phyloP scores from a whole-genome alignment of 2,113 vertebrate species.

The Ailurus styani region DNA sequence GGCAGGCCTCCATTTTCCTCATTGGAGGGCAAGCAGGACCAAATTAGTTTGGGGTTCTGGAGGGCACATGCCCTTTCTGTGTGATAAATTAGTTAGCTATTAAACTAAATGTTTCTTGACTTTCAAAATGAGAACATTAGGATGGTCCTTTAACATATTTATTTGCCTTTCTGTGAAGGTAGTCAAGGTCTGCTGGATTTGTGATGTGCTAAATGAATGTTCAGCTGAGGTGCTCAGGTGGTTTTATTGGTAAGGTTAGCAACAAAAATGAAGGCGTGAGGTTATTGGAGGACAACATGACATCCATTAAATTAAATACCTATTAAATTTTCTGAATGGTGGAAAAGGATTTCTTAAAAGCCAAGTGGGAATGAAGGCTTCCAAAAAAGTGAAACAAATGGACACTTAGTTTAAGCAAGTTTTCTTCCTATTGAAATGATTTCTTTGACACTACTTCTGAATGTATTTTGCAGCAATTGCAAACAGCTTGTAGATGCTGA shows the following conservation, averaged over 20 bases:
- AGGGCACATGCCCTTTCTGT: constrained; percentile 4
- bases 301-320: constrained; percentile 72
- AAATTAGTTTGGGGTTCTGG: neutral
- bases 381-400: constrained; percentile 43
- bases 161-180: constrained; percentile 57
- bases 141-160: constrained; percentile 37
- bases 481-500: constrained; percentile 60
- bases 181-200: constrained; percentile 66
- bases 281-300: constrained; percentile 68
- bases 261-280: constrained; percentile 62
- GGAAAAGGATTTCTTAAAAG: constrained; percentile 56
- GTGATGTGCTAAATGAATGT: constrained; percentile 62
- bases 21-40: neutral
- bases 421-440: constrained; percentile 49
- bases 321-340: constrained; percentile 60
- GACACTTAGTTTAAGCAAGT: constrained; percentile 29
- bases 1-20: neutral
- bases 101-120: constrained; percentile 63
- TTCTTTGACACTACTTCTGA: constrained; percentile 59
- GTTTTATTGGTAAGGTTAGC: constrained; percentile 78
- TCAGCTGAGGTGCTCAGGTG: constrained; percentile 63
- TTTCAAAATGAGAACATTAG: constrained; percentile 52
- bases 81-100: constrained; percentile 47
- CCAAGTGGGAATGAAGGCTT: neutral
- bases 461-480: constrained; percentile 50